Percentiles rank a stretch among this genome's conserved stretches.
These are phyloP conservation scores for Lysandra bellargus DNA, from an alignment of 2,888 invertebrate genomes.

Conservation along the genomic window DNA sequence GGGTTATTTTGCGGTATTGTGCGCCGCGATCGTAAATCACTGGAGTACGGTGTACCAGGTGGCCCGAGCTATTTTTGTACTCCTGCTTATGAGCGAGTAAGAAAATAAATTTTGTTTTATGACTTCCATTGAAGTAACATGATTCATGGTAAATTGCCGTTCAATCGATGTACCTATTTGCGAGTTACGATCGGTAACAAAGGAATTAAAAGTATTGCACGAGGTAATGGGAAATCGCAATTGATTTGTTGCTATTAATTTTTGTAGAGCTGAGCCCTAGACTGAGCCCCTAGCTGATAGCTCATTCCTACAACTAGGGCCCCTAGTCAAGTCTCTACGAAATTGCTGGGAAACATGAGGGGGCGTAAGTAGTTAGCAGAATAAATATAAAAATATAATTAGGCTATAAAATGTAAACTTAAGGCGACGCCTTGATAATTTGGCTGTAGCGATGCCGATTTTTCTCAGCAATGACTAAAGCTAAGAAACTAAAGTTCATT, in stretches of 20 bases:
- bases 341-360: background rate
- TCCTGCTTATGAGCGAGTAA: conserved; percentile 67
- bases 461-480: too few species aligned
- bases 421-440: too few species aligned
- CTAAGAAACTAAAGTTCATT: too few species aligned
- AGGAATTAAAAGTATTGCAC: background rate
- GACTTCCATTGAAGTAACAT: conserved; percentile 63
- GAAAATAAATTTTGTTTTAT: conserved; percentile 71
- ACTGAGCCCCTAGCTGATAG: too few species aligned
- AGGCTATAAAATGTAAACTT: background rate
- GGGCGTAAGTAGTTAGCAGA: background rate
- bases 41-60: conserved; percentile 71
- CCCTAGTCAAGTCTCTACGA: too few species aligned
- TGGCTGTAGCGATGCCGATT: too few species aligned
- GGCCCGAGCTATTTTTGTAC: conserved; percentile 71
- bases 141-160: conserved; percentile 55
- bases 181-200: conserved; percentile 8
- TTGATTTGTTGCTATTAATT: conserved; percentile 5
- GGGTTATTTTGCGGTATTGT: conserved; percentile 76
- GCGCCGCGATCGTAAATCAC: conserved; percentile 66
- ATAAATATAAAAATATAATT: background rate
- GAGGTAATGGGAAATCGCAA: background rate
- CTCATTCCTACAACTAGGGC: too few species aligned
- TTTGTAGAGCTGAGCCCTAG: background rate
- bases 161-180: conserved; percentile 24